These are phyloP conservation scores for Agrilus mali DNA, from an alignment of 2,888 invertebrate genomes.

Conservation along the genomic window DNA sequence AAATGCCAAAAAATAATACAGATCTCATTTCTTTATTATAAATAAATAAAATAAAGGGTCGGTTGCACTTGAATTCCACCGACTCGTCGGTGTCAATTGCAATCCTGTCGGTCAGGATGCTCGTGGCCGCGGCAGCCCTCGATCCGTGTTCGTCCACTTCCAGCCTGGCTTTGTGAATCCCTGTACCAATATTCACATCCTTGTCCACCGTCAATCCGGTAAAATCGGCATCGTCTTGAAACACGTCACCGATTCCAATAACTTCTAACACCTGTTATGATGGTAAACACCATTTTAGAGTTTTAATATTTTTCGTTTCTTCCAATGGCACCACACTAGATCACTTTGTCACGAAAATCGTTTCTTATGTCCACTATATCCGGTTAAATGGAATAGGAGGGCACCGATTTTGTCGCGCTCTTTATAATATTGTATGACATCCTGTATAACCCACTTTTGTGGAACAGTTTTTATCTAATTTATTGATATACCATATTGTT, in stretches of 20 bases:
- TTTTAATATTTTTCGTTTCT: no score
- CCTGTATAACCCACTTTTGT: no score
- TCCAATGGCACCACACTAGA: no score
- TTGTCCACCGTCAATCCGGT: slow-evolving; percentile 37
- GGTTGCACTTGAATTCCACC: slow-evolving; percentile 65
- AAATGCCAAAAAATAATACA: slow-evolving; percentile 58
- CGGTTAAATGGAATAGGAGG: no score
- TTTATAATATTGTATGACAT: no score
- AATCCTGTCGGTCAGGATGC: slow-evolving; percentile 70
- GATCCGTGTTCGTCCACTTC: slow-evolving; percentile 76
- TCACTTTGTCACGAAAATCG: no score
- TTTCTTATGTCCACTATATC: no score
- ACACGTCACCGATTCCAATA: slow-evolving; percentile 43
- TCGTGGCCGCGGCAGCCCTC: slow-evolving; percentile 76
- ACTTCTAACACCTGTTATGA: slow-evolving; percentile 38
- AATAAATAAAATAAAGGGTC: slow-evolving; percentile 73
- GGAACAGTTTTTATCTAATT: no score
- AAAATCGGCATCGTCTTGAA: slow-evolving; percentile 40
- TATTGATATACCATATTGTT: no score
- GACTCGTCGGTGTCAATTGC: slow-evolving; percentile 39
- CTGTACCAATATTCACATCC: slow-evolving; percentile 38
- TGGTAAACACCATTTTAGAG: slow-evolving; percentile 15
- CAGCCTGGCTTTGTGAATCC: slow-evolving; percentile 70
- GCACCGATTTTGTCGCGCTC: no score
- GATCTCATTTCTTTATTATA: slow-evolving; percentile 55